Evolutionary conservation across 2,113 vertebrate genomes (phyloP), one percentile per base, ranked within the genome.

Genomic region (Agelaius phoeniceus): DNA sequence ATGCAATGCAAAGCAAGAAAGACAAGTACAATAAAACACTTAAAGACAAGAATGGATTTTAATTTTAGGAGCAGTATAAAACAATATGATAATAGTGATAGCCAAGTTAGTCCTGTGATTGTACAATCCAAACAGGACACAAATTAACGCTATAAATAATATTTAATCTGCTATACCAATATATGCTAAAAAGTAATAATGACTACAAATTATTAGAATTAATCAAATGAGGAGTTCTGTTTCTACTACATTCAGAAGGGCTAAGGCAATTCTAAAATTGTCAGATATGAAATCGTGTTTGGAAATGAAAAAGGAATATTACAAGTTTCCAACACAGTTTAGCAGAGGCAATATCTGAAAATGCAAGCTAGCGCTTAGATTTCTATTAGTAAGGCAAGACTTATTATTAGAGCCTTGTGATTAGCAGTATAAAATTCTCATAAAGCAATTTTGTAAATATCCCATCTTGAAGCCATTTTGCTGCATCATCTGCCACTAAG

Each of bases 101-200:
- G 92, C 86, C 93, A 97, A 90, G 94, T 96, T 94, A 97, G 91
- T 86, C 84, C 63, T 23, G 57, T 76, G 94, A 92, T 91, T 94
- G 90, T 90, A 89, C 96, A 96, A 92, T 93, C 91, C 90, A 97
- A 98, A 98, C 71, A 97, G 93, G 84, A 97, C 94, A 92, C 95
- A 98, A 97, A 97, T 98, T 96, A 97, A 97, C 96, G 61, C 94
- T 96, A 97, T 97, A 98, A 97, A 97, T 97, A 98, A 97, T 97
- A 97, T 94, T 97, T 98, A 97, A 97, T 97, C 96, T 96, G 93
- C 76, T 88, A 80, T 87, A 87, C 52, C 67, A 82, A 84, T 89
- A 95, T 84, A 87, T 57, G 85, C 89, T 97, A 95, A 96, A 97
- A 97, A 95, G 77, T 97, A 96, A 95, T 96, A 97, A 96, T 95